These are phyloP conservation scores for Homarus americanus DNA, from an alignment of 1,140 invertebrate genomes.

Conservation along the genomic window DNA sequence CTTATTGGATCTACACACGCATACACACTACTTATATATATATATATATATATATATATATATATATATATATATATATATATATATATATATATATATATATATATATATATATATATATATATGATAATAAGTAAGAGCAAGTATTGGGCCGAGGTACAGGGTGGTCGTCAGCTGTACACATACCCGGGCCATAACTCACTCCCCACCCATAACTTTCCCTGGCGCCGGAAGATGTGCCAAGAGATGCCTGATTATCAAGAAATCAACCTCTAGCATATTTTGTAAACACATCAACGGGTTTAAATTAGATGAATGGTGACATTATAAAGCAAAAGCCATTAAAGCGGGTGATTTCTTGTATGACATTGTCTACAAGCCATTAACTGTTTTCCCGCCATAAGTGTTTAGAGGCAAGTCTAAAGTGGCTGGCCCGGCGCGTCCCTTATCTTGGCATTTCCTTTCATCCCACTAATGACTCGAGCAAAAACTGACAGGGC, in stretches of 20 bases:
- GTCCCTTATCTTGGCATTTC: slow-evolving; percentile 28
- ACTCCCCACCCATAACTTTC: background rate
- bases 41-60: background rate
- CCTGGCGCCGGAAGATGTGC: slow-evolving; percentile 42
- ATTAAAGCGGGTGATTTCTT: slow-evolving; percentile 58
- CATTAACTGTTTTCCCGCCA: slow-evolving; percentile 51
- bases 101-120: background rate
- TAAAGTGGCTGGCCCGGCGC: slow-evolving; percentile 18
- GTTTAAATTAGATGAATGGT: slow-evolving; percentile 23
- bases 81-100: background rate
- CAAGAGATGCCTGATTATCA: slow-evolving; percentile 46
- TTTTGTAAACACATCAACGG: slow-evolving; percentile 57
- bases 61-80: background rate
- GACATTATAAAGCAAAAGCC: slow-evolving; percentile 26
- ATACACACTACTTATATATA: background rate
- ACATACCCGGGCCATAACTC: slow-evolving; percentile 3
- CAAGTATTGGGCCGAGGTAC: too few relatives aligned
- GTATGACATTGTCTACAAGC: slow-evolving; percentile 53
- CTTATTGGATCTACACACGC: background rate
- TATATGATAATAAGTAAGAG: background rate
- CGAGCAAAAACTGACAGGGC: slow-evolving; percentile 54
- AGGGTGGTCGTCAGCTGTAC: background rate
- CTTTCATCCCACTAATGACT: slow-evolving; percentile 68
- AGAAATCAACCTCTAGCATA: slow-evolving; percentile 37
- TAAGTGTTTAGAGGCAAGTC: slow-evolving; percentile 53